Percentiles rank a stretch among this genome's conserved stretches.
Evolutionary conservation across 2,113 vertebrate species (phyloP).

Genomic region (Gymnarchus niloticus): DNA sequence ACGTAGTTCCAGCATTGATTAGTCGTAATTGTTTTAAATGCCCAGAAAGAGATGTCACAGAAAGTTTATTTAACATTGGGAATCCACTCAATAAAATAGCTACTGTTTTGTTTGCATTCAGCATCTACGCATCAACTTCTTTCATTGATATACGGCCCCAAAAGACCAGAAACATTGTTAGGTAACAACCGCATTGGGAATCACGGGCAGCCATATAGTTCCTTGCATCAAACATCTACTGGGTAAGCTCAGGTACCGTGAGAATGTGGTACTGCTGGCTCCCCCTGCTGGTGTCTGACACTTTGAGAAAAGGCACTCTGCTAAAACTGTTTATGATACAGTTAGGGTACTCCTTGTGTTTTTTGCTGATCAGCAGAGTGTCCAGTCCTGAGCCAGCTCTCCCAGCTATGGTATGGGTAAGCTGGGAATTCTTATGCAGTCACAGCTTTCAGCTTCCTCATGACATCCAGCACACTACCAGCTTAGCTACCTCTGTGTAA

Average conservation of each 20-base stretch:
- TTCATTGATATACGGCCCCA: constrained; percentile 66
- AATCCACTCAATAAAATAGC: constrained; percentile 68
- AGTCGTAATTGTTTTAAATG: constrained; percentile 57
- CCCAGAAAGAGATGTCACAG: constrained; percentile 30
- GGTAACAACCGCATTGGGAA: constrained; percentile 60
- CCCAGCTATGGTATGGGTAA: background rate
- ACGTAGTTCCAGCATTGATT: too few species aligned
- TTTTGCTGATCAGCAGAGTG: background rate
- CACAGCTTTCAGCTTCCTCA: constrained; percentile 17
- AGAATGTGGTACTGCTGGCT: constrained; percentile 62
- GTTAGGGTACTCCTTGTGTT: background rate
- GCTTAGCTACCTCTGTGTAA: background rate
- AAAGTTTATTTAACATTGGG: constrained; percentile 42
- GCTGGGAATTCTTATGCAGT: background rate
- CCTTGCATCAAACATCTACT: constrained; percentile 66
- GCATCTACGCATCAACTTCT: constrained; percentile 63
- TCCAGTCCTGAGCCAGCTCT: background rate
- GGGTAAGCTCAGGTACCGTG: constrained; percentile 59
- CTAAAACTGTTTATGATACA: constrained; percentile 6
- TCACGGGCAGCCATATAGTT: constrained; percentile 67
- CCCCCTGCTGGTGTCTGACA: constrained; percentile 53
- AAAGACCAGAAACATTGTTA: constrained; percentile 60
- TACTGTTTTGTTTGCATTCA: constrained; percentile 63
- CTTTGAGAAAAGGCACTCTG: background rate
- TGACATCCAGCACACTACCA: background rate